Evolutionary conservation across 2,797 vertebrate genomes (phyloP).

Genomic region (Emys orbicularis): DNA sequence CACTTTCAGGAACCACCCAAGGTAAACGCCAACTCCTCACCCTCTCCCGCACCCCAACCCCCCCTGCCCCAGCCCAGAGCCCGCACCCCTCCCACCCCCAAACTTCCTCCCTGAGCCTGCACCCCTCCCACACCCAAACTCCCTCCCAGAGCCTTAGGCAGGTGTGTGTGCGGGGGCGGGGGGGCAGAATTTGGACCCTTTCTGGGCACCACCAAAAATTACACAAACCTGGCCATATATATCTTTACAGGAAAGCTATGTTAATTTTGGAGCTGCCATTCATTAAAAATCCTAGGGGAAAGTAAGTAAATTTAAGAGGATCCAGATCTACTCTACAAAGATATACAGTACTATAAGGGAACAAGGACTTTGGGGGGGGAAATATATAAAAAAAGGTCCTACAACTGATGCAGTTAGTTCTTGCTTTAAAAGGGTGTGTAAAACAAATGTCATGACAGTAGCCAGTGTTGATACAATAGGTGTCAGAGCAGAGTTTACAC

Average conservation of each 20-base stretch:
- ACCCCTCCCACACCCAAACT: too few relatives aligned
- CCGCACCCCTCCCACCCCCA: too few relatives aligned
- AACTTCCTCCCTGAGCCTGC: too few relatives aligned
- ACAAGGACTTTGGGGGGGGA: neutral
- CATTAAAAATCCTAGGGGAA: neutral
- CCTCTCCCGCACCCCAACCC: too few relatives aligned
- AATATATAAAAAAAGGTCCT: neutral
- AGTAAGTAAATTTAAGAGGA: neutral
- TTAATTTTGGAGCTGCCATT: neutral
- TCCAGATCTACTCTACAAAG: neutral
- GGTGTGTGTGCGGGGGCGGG: too few relatives aligned
- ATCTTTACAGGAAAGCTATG: neutral
- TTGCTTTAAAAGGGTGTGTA: constrained; percentile 80
- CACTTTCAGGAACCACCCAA: too few relatives aligned
- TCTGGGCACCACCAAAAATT: too few relatives aligned
- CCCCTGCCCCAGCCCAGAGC: too few relatives aligned
- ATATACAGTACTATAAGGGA: neutral
- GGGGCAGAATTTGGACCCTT: too few relatives aligned
- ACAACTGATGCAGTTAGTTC: constrained; percentile 77
- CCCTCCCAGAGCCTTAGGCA: too few relatives aligned
- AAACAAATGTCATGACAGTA: constrained; percentile 83
- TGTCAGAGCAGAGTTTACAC: constrained; percentile 79
- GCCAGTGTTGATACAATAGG: constrained; percentile 80
- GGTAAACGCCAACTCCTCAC: too few relatives aligned
- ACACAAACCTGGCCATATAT: neutral